Base-by-base conservation (phyloP, 1,140 invertebrate species). In the Plodia interpunctella region DNA sequence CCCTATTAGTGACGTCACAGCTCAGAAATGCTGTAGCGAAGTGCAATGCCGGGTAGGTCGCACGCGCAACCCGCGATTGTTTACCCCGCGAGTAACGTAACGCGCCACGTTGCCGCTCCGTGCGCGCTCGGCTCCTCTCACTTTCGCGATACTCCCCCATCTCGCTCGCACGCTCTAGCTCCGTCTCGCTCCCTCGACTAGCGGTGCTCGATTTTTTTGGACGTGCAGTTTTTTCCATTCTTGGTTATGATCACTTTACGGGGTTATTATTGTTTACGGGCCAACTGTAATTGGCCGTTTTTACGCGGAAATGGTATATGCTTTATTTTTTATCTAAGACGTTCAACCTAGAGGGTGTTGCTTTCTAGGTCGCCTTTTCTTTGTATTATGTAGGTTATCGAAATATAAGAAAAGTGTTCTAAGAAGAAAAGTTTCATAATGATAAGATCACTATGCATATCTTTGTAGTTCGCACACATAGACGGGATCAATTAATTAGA, bases 191-290 rank as follows among this genome's bases (percentile, higher is more conserved):
- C 76, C 15, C 63, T 69, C 73, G 78, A 65, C 78, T 87, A 86
- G 86, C 86, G 83, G 86, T 87, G 81, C 79, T 83, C 78, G 76
- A 83, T 76, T 85, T 88, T 88, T 88, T 88, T 86, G 78, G 78
- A 71, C 71, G 62, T 83, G 78, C 76, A 80, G 73, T 80, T 86
- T 85, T 81, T 86, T 78, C 77, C 80, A 74, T 78, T 83, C 77
- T 75, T 75, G 72, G 76, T 75, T 81, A 77, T 77, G 67, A 74
- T 72, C 66, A 65, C 65, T 76, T 80, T 79, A 76, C 79, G 76
- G 77, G 66, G 66, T 65, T 70, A 76, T 76, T 68, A 76, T 80
- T 79, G 76, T 85, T 83, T 74, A 74, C 70, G 68, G 66, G 61
- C 64, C 64, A 68, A 66, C 70, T 67, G 74, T 70, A 70, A 68